Base-by-base conservation (phyloP, 2,888 invertebrate species). In the Salticus scenicus region DNA sequence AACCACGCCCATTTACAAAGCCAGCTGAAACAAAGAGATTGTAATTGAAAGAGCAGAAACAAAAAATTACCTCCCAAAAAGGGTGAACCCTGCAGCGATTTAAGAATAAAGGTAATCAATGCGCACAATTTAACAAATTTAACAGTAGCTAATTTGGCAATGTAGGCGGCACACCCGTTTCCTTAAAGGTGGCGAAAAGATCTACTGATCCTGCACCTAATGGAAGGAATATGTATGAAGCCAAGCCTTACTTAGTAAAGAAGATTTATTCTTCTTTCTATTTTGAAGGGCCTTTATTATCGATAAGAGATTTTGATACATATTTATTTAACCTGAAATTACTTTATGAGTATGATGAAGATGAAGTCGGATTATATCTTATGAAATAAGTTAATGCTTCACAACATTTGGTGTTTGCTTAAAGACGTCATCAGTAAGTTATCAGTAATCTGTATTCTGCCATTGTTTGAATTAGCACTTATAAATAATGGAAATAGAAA, bases 141-240 rank as follows among this genome's bases (percentile, higher is more conserved):
- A 33, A 33, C 5, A 33, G 70, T 75, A 57, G 63, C 75, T 82
- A 75, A 82, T 82, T 82, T 47, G 10, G 75, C 41, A 82, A 24
- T 75, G 82, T 75, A 75, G 75, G 82, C n/a, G 82, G 75, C 71
- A 41, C 75, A 41, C 42, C 66, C 69, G 37, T 20, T 7, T 67
- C 42, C 28, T 57, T 51, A 67, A 57, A 51, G 47, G 28, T 47
- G 67, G 28, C 66, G 30, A 66, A 66, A 31, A 66, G 66, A 66
- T 63, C 31, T 17, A 69, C 42, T 51, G 64, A 72, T 42, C 64
- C 66, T 17, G 70, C 66, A 17, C 30, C 42, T 81, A 81, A 81
- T 81, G 81, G 74, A 51, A 1, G 17, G 82, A 82, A 75, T 82
- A 82, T 82, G 75, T 57, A 82, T 82, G 82, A 75, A 66, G 41